phyloP scores from a whole-genome alignment of 2,888 invertebrate genomes.

The Laspeyria flexula region DNA sequence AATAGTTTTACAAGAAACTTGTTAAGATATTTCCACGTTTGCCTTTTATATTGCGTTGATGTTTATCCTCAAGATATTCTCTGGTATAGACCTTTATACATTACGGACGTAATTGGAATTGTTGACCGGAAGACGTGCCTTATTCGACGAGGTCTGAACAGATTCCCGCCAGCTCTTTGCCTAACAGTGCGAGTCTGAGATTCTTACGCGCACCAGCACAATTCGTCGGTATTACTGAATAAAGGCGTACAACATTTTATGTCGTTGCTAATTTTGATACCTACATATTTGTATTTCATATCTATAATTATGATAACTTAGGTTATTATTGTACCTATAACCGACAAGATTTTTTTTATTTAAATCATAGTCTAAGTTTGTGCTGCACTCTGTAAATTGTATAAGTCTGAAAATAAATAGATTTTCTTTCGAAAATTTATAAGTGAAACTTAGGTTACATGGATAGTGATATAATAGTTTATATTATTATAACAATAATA shows the following conservation, averaged over 20 bases:
- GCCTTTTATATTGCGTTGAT: conserved; percentile 27
- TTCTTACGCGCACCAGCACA: conserved; percentile 48
- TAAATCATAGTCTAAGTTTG: too few relatives aligned
- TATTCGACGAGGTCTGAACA: conserved; percentile 43
- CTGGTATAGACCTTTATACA: conserved; percentile 13
- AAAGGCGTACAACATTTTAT: neutral
- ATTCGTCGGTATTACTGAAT: neutral
- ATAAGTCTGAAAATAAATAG: too few relatives aligned
- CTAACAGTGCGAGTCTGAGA: conserved; percentile 44
- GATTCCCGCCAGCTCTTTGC: conserved; percentile 46
- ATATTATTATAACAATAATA: too few relatives aligned
- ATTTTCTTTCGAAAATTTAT: too few relatives aligned
- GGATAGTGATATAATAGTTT: too few relatives aligned
- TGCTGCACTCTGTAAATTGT: too few relatives aligned
- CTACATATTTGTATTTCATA: too few relatives aligned
- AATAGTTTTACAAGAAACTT: neutral
- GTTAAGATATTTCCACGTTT: conserved; percentile 27
- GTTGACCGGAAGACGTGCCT: conserved; percentile 46
- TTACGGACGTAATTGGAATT: conserved; percentile 54
- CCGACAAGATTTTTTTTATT: too few relatives aligned
- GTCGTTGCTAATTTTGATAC: too few relatives aligned
- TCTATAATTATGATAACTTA: too few relatives aligned
- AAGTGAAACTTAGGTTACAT: too few relatives aligned
- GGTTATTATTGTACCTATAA: too few relatives aligned
- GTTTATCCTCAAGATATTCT: conserved; percentile 43